Evolutionary conservation across 2,888 invertebrate species (phyloP), one percentile per base, ranked within the genome.

Genomic region (Amphipoea lucens): DNA sequence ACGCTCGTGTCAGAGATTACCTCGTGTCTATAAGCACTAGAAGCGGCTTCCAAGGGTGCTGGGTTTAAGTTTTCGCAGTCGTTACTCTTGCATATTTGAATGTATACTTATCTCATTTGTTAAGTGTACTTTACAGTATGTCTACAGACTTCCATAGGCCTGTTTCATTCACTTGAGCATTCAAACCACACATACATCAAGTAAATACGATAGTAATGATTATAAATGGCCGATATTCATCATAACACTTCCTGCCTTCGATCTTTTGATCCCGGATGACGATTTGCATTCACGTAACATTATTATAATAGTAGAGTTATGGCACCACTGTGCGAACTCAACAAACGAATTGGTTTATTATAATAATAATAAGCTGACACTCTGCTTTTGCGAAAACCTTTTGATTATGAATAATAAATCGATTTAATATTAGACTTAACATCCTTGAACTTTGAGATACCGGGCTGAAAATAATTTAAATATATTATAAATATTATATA

Each of bases 231-330:
- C 57, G 42, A 85, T 78, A 82, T 74, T 78, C 60, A 42, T 57
- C 4, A 51, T 71, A 68, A 80, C 36, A 79, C 75, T 83, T 85
- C 86, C 86, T 78, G 75, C 11, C 36, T 51, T 70, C 74, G 76
- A 78, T 74, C 86, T 87, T 82, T 88, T 86, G 86, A 88, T 85
- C 90, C 90, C 88, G 89, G 87, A 88, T 81, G 54, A 73, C 36
- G 66, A 85, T 88, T 87, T 86, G 79, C 84, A 89, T 90, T 74
- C 63, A 68, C 65, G 63, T 75, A 80, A 86, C 60, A 36, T 70
- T 69, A 78, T 70, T 74, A 76, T 40, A 71, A 76, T 62, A 12
- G 29, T n/a, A 11, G 7, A 67, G 17, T 73, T 77, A 83, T 57
- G 57, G 40, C 57, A 73, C 23, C 40, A 48, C 36, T 4, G 12